Percentiles rank a stretch among this genome's conserved stretches.
Conservation (phyloP, 2,797 vertebrate species). For the Falco peregrinus region DNA sequence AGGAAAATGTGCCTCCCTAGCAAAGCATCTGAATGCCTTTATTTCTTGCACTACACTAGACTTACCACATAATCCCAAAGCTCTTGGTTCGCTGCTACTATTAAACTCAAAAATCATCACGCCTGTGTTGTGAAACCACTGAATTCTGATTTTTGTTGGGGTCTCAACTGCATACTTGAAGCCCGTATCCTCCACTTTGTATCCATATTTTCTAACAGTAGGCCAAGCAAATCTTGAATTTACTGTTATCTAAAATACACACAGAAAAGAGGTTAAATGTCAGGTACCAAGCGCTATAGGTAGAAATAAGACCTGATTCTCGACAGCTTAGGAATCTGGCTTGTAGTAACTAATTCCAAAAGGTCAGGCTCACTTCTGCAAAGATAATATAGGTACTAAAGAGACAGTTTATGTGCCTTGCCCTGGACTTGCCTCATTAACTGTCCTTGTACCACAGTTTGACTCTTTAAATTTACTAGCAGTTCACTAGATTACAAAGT, state of each 20-base stretch:
- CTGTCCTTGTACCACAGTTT: background rate
- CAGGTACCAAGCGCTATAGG: background rate
- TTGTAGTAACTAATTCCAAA: background rate
- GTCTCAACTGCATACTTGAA: slow-evolving; percentile 93
- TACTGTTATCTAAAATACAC: slow-evolving; percentile 82
- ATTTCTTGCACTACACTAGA: background rate
- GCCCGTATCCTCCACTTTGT: slow-evolving; percentile 92
- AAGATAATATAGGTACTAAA: background rate
- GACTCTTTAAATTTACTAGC: background rate
- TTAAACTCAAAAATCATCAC: slow-evolving; percentile 92
- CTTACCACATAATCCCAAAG: slow-evolving; percentile 91
- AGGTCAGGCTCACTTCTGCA: background rate
- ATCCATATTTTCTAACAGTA: slow-evolving; percentile 90
- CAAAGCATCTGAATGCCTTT: background rate
- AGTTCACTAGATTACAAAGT: background rate
- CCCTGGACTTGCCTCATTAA: background rate
- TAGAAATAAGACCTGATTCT: background rate
- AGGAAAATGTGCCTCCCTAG: background rate
- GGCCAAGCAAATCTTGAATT: slow-evolving; percentile 88
- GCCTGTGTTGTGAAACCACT: slow-evolving; percentile 95
- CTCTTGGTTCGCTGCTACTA: slow-evolving; percentile 75
- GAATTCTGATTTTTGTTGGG: slow-evolving; percentile 87
- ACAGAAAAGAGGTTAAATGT: background rate
- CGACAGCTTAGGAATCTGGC: background rate
- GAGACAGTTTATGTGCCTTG: background rate